These are phyloP conservation scores for Drosophila ogumai DNA, from an alignment of 1,140 invertebrate genomes.

Conservation along the genomic window DNA sequence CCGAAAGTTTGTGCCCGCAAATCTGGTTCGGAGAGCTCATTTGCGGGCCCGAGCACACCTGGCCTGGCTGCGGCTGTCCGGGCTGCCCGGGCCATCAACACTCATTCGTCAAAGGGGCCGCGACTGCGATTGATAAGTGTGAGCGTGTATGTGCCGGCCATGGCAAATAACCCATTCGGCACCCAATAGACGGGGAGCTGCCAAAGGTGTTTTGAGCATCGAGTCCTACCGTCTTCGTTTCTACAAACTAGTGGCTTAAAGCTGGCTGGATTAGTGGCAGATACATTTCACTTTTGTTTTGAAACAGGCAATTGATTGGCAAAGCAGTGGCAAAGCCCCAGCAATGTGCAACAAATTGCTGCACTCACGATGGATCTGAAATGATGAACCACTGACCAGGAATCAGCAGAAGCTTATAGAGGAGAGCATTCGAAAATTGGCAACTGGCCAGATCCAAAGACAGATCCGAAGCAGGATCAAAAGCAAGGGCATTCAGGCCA, in stretches of 20 bases:
- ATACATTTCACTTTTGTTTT: slow-evolving; percentile 9
- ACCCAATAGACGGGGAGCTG: slow-evolving; percentile 36
- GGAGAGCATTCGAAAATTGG: slow-evolving; percentile 2
- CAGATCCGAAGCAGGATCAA: background rate
- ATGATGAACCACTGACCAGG: slow-evolving; percentile 27
- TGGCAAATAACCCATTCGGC: slow-evolving; percentile 20
- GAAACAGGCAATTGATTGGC: slow-evolving; percentile 1
- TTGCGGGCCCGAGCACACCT: slow-evolving; percentile 42
- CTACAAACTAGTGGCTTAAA: background rate
- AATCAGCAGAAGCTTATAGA: slow-evolving; percentile 17
- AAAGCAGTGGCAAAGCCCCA: slow-evolving; percentile 1
- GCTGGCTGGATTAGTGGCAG: slow-evolving; percentile 2
- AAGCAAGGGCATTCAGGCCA: background rate
- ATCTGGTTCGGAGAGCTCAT: slow-evolving; percentile 65
- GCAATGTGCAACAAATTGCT: slow-evolving; percentile 31
- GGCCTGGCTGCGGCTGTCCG: slow-evolving; percentile 48
- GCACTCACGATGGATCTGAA: slow-evolving; percentile 5
- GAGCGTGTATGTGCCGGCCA: slow-evolving; percentile 52
- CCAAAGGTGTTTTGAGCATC: background rate
- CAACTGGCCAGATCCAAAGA: slow-evolving; percentile 33
- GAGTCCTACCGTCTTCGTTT: slow-evolving; percentile 5
- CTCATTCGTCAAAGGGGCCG: slow-evolving; percentile 55
- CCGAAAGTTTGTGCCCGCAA: slow-evolving; percentile 64
- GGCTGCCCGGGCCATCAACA: slow-evolving; percentile 27
- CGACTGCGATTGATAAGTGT: slow-evolving; percentile 59